Base-by-base conservation (phyloP, 92 coral and sea anemone species). In the Paramuricea clavata region DNA sequence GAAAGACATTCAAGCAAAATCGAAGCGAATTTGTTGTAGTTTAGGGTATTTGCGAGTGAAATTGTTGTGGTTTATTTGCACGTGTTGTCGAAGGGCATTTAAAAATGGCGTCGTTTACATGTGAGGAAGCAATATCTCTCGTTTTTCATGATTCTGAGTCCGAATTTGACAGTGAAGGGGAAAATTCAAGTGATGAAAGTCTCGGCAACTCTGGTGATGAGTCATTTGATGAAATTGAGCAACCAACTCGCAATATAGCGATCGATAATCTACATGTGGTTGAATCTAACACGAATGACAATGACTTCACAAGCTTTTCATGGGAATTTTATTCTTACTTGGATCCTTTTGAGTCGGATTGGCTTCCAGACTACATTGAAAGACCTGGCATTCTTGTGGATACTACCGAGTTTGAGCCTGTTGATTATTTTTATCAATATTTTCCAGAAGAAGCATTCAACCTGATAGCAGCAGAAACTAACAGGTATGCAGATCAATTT, bases 71-170 rank as follows among this genome's bases (percentile, higher is more conserved):
- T 47, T 47, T 1, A 10, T 79, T 35, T 81, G 34, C 54, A 69
- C n/a, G 26, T 50, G 85, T 69, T 71, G 60, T 52, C 28, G 49
- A 34, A 44, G 42, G 81, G 68, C 80, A 61, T 86, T 86, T 86
- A 86, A 87, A 90, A 87, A 90, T 90, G 91, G 93, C 86, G 76
- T 31, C 88, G 15, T 82, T 35, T 70, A 86, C 83, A 23, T 5
- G 17, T 21, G 84, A 81, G 41, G 93, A 90, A 44, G 90, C 49
- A 44, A 43, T 69, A 11, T 83, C 17, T 13, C 85, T 77, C 17
- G 70, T 90, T 86, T 86, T 90, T 73, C 81, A 87, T 74, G 91
- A 83, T 76, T 39, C 52, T 62, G 88, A 78, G 32, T 90, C 91
- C 7, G 93, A 90, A 74, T 81, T 90, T 54, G 91, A 78, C 32